Base-by-base conservation (phyloP, 2,113 vertebrate species). In the Phyllopteryx taeniolatus region DNA sequence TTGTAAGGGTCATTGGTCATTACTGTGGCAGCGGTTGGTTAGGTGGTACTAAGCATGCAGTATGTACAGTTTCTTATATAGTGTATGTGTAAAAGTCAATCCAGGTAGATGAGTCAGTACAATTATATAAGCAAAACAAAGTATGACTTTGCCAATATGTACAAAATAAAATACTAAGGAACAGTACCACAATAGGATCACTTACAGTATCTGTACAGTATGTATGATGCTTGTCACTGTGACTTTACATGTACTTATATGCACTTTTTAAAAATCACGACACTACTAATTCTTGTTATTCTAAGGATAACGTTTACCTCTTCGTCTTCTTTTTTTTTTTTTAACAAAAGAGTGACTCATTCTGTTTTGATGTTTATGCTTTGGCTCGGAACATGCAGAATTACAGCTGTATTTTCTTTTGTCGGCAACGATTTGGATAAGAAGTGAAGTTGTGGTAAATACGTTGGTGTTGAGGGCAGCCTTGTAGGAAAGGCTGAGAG, bases 381-480 rank as follows among this genome's bases (percentile, higher is more conserved):
- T 68, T 70, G 62, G 72, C 67, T 67, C 49, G 76, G 39, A 59
- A 27, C 68, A 71, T 19, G 13, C 80, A 47, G 35, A 66, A 60
- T 62, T 56, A 43, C 46, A 62, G 63, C 66, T 27, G n/a, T 70
- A 46, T 47, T 77, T 70, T 61, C 59, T 60, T 75, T 75, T 73
- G 65, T 81, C 68, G 67, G 72, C 53, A 68, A 43, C 27, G 53
- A 78, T 80, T 79, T 75, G 60, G 68, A 79, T 51, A 70, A 22
- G 2, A 61, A 70, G 69, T 70, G 68, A 47, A 75, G 60, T 74
- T 79, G 79, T 74, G 87, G 88, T 85, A 65, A 75, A 70, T 12
- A 47, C 67, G 73, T 71, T 81, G 83, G 71, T 80, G 65, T 80
- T 51, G 54, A 83, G 54, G 73, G 63, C 42, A 8, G 70, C 4